A percentile compares a stretch with the other conserved stretches of the same genome.
phyloP scores from a whole-genome alignment of 2,797 vertebrate genomes.

The Pterois miles region DNA sequence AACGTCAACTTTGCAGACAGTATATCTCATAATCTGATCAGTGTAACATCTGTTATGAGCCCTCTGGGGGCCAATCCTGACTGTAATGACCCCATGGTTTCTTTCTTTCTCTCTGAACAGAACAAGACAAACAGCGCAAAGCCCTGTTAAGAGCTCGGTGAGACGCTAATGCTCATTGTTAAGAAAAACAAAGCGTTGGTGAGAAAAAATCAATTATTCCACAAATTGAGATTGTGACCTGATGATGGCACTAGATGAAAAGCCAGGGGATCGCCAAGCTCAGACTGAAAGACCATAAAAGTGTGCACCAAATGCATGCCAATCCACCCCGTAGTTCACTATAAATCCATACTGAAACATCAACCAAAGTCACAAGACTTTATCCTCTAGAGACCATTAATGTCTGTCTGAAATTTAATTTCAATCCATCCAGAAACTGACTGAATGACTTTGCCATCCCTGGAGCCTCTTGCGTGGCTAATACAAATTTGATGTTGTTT shows the following conservation, averaged over 20 bases:
- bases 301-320: background rate
- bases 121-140: background rate
- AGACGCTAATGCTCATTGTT: background rate
- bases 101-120: slow-evolving; percentile 1
- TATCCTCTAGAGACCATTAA: background rate
- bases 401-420: background rate
- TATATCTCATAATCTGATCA: background rate
- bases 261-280: background rate
- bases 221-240: background rate
- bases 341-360: background rate
- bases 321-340: background rate
- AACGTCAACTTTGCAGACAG: background rate
- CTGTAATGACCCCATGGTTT: background rate
- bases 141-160: background rate
- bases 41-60: background rate
- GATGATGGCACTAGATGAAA: background rate
- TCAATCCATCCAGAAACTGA: background rate
- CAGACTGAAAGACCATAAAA: background rate
- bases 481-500: background rate
- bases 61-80: background rate
- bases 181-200: background rate
- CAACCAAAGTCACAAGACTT: background rate
- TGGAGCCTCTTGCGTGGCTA: background rate
- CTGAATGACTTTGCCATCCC: background rate
- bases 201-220: background rate